Base-by-base conservation (phyloP, 2,113 vertebrate species). In the Tonatia bakeri region DNA sequence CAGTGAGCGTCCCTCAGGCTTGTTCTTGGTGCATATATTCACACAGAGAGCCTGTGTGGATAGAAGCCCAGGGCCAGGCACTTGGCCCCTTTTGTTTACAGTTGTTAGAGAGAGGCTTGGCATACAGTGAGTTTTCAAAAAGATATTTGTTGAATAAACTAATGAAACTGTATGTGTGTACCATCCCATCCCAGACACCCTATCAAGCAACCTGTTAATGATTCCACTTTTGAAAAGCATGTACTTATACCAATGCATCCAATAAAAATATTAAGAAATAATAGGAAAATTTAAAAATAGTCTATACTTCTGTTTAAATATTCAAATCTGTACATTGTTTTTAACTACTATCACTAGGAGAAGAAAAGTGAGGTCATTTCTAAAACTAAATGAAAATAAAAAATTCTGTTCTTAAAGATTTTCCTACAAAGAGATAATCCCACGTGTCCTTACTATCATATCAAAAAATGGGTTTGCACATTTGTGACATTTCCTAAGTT, bases 371-470 rank as follows among this genome's bases (percentile, higher is more conserved):
- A 64, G 28, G 50, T 52, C 7, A 33, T 70, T 91, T 75, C 26
- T 45, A 73, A 96, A 88, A 50, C 15, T 45, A 79, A 92, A 50
- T 3, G 47, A 65, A n/a, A 95, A 75, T 76, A 6, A 69, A 95
- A 84, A 67, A 70, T 73, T 61, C 43, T 89, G n/a, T 76, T 92
- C 87, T 96, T 82, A 52, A 94, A 72, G 72, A 56, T 17, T 54
- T 75, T 72, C 85, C 17, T 82, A 38, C 72, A 77, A 79, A 79
- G 31, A 93, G 40, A 45, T 75, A 28, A 87, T 17, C 89, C 24
- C 8, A 65, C 11, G 33, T 87, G 19, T 38, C 12, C 8, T 87
- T 87, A 81, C 2, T 61, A 10, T 82, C 56, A 76, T 33, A 61
- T 61, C n/a, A 36, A 40, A 83, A 31, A 24, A 40, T 14, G 7